Base-by-base conservation (phyloP, 2,888 invertebrate species). In the Chrysomela aeneicollis region DNA sequence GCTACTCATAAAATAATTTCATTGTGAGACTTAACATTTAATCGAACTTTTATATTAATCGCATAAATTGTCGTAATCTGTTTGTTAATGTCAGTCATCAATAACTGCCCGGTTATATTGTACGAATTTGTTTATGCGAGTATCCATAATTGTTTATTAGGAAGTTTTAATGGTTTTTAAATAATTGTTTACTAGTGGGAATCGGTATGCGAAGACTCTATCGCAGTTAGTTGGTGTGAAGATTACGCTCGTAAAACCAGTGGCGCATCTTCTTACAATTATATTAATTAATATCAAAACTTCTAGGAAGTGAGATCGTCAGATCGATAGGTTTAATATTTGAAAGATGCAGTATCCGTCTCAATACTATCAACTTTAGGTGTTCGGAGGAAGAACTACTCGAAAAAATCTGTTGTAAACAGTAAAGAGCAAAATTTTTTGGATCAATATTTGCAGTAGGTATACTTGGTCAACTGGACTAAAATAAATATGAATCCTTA, bases 1-100 rank as follows among this genome's bases (percentile, higher is more conserved):
- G 57, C 12, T 37, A 22, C 42, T 57, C 57, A 46, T 57, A 46
- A 57, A 57, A 57, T 57, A 46, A 57, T 47, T 57, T 30, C 22
- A 57, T 46, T 22, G 55, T 35, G 55, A 8, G 55, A 55, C 42
- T 32, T 42, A 19, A 55, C 42, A 26, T 55, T 55, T 57, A 47
- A 57, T 57, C 35, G 57, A 57, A 47, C 57, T 47, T 46, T 47
- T 26, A 55, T 42, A 55, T 55, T 30, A 18, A 47, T 57, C 6
- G 57, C 57, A 1, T 46, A 57, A 46, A 57, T 30, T 47, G 46
- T 46, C 57, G 17, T 57, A 46, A 46, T 46, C 42, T 15, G 42
- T 42, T n/a, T n/a, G 42, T 42, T 42, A 42, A 42, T 42, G 42
- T 15, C 12, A 42, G 15, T 15, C 42, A 42, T 42, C 42, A 42